phyloP scores from a whole-genome alignment of 2,113 vertebrate species.

The Podiceps cristatus region DNA sequence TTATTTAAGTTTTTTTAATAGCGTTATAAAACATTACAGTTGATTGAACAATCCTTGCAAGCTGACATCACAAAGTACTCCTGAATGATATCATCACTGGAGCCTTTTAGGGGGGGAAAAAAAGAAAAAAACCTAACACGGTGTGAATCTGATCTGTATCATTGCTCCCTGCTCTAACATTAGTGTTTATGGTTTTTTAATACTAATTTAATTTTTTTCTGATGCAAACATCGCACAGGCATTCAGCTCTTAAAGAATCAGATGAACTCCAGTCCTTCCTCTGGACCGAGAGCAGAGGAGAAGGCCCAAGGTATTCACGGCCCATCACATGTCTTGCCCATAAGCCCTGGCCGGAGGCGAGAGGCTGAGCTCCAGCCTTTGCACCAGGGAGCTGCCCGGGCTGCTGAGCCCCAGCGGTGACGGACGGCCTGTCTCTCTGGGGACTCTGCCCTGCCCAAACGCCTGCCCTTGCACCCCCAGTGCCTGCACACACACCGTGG shows the following conservation, averaged over 20 bases:
- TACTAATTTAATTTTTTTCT: neutral
- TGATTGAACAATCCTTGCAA: neutral
- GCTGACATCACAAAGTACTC: neutral
- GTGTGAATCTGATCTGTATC: neutral
- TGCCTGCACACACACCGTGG: neutral
- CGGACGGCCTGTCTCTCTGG: neutral
- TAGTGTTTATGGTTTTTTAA: neutral
- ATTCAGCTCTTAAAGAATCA: neutral
- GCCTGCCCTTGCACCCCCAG: neutral
- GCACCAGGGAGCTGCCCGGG: neutral
- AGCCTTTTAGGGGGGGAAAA: neutral
- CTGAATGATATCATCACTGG: neutral
- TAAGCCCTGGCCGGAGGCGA: neutral
- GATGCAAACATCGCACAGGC: neutral
- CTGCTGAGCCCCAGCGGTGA: neutral
- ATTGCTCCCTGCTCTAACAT: neutral
- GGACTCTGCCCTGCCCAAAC: neutral
- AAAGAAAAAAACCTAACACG: rapidly evolving
- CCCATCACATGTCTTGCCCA: neutral
- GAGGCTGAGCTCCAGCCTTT: neutral
- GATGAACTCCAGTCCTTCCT: neutral
- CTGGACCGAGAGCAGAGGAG: neutral
- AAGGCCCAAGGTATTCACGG: neutral
- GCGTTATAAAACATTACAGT: neutral
- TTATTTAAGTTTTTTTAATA: neutral